These are phyloP conservation scores for Gopherus evgoodei DNA, from an alignment of 2,113 vertebrate species.

Conservation along the genomic window DNA sequence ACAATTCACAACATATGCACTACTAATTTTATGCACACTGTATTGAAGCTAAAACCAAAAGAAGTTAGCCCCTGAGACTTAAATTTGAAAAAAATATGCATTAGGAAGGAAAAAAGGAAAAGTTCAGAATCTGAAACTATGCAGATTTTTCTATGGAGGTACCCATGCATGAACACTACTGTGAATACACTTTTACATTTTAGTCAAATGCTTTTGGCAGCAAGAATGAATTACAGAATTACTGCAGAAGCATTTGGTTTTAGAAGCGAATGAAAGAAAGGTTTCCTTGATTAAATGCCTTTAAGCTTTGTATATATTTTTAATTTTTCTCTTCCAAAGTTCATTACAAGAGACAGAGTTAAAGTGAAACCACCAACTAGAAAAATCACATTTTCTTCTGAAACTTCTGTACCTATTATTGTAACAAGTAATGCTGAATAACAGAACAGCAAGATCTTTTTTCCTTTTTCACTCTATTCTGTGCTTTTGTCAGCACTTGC, in stretches of 20 bases:
- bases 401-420: background rate
- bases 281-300: background rate
- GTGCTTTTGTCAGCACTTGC: background rate
- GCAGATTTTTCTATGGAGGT: background rate
- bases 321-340: background rate
- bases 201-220: background rate
- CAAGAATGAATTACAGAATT: background rate
- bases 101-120: background rate
- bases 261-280: background rate
- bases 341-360: background rate
- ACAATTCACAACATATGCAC: background rate
- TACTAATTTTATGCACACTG: background rate
- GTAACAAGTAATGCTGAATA: background rate
- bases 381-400: background rate
- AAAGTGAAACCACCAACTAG: background rate
- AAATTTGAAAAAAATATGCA: background rate
- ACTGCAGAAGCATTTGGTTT: background rate
- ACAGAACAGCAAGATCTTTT: background rate
- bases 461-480: background rate
- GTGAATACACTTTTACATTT: background rate
- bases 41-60: background rate
- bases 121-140: background rate
- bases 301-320: no score
- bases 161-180: accelerated
- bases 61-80: accelerated